phyloP scores from a whole-genome alignment of 2,888 invertebrate genomes.

The Hermaeophaga mercurialis region DNA sequence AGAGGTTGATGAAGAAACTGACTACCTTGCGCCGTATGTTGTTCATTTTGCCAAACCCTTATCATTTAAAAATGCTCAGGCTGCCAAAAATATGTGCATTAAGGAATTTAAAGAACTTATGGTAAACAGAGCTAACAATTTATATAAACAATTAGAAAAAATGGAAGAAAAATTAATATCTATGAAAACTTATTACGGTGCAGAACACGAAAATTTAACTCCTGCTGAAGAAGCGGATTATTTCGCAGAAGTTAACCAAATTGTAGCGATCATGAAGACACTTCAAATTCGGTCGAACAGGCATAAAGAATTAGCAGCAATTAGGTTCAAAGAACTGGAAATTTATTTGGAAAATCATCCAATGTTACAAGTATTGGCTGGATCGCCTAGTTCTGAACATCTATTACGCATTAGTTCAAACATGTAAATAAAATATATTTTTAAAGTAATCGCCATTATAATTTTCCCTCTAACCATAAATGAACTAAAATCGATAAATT shows the following conservation, averaged over 20 bases:
- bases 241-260: constrained; percentile 60
- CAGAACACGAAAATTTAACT: constrained; percentile 64
- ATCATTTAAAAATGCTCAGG: constrained; percentile 54
- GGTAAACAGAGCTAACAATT: constrained; percentile 65
- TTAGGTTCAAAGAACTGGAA: constrained; percentile 48
- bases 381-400: too few species aligned
- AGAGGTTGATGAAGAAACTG: constrained; percentile 67
- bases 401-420: too few species aligned
- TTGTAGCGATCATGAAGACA: constrained; percentile 60
- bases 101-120: constrained; percentile 69
- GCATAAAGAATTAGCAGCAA: constrained; percentile 63
- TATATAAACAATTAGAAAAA: constrained; percentile 70
- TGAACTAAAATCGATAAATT: too few species aligned
- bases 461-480: too few species aligned
- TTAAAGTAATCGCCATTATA: too few species aligned
- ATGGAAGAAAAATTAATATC: constrained; percentile 55
- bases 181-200: constrained; percentile 64
- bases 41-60: constrained; percentile 61
- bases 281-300: constrained; percentile 67
- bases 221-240: constrained; percentile 66
- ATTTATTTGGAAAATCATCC: constrained; percentile 45
- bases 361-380: constrained; percentile 26
- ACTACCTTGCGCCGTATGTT: constrained; percentile 69
- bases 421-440: too few species aligned
- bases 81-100: constrained; percentile 65